Percentiles rank a stretch among this genome's conserved stretches.
These are phyloP conservation scores for Sebastes miniatus DNA, from an alignment of 2,797 vertebrate genomes.

Conservation along the genomic window DNA sequence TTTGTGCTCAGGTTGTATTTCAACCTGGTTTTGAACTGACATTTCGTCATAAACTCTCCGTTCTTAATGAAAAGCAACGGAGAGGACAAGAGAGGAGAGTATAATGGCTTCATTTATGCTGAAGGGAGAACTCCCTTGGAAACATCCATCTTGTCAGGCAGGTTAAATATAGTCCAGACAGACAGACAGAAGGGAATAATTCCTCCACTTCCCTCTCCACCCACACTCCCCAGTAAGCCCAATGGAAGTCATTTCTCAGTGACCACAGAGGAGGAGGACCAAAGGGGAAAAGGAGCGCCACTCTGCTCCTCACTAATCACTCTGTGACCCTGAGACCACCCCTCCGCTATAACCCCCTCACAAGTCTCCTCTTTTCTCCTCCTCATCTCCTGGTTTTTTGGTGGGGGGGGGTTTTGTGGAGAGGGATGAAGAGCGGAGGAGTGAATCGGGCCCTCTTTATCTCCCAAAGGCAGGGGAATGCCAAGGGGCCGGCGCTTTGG, in stretches of 20 bases:
- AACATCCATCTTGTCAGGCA: conserved; percentile 70
- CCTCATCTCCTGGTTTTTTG: conserved; percentile 47
- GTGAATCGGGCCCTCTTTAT: conserved; percentile 82
- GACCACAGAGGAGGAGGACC: conserved; percentile 69
- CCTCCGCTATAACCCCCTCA: conserved; percentile 40
- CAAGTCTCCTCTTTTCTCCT: conserved; percentile 57
- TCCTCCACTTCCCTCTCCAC: conserved; percentile 70
- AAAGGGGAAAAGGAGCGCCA: conserved; percentile 58
- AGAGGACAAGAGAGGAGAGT: conserved; percentile 40
- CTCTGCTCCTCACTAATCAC: conserved; percentile 72
- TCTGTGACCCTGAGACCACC: conserved; percentile 77
- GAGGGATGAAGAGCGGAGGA: conserved; percentile 71
- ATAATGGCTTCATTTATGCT: conserved; percentile 74
- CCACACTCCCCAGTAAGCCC: conserved; percentile 68
- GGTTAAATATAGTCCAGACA: conserved; percentile 79
- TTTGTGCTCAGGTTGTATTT: conserved; percentile 51
- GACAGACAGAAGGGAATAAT: conserved; percentile 70
- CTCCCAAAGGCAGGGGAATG: conserved; percentile 86
- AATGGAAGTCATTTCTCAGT: conserved; percentile 77
- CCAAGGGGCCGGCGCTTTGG: conserved; percentile 83
- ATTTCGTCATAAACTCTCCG: conserved; percentile 33
- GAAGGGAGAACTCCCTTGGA: conserved; percentile 57
- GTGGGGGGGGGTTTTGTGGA: conserved; percentile 19
- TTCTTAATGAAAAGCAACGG: conserved; percentile 44
- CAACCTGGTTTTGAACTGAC: conserved; percentile 42